Conservation (phyloP, 2,888 invertebrate genomes). For the Nycteola revayana region DNA sequence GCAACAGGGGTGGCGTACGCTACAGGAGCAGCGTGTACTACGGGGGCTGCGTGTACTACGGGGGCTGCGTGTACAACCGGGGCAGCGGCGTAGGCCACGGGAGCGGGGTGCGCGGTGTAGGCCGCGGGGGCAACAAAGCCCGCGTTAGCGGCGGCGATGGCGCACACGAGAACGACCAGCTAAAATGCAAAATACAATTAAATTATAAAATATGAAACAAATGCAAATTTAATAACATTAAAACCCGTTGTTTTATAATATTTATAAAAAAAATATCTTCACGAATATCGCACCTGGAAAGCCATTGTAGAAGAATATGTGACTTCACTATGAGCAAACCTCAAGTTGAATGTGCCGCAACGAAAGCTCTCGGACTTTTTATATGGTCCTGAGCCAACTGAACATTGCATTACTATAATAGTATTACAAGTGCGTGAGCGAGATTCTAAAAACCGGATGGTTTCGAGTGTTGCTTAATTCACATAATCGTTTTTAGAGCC, state of each 20-base stretch:
- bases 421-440: constrained; percentile 29
- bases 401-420: constrained; percentile 55
- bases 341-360: constrained; percentile 65
- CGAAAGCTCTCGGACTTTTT: constrained; percentile 53
- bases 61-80: constrained; percentile 36
- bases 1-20: constrained; percentile 38
- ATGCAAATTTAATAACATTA: too few relatives aligned
- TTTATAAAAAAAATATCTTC: too few relatives aligned
- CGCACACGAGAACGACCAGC: constrained; percentile 61
- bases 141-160: constrained; percentile 57
- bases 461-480: constrained; percentile 40
- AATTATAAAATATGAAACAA: too few relatives aligned
- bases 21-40: constrained; percentile 40
- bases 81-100: constrained; percentile 44
- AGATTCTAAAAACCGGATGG: constrained; percentile 48
- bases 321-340: constrained; percentile 59
- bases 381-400: constrained; percentile 50
- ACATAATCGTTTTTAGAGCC: constrained; percentile 25
- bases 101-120: constrained; percentile 37
- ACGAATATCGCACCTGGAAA: constrained; percentile 56
- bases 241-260: too few relatives aligned
- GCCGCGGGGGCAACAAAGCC: constrained; percentile 49
- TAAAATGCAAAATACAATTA: constrained; percentile 27
- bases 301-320: constrained; percentile 58
- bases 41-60: constrained; percentile 25